These are phyloP conservation scores for Phenganax stokvisi DNA, from an alignment of 92 coral and sea anemone species.

Conservation along the genomic window DNA sequence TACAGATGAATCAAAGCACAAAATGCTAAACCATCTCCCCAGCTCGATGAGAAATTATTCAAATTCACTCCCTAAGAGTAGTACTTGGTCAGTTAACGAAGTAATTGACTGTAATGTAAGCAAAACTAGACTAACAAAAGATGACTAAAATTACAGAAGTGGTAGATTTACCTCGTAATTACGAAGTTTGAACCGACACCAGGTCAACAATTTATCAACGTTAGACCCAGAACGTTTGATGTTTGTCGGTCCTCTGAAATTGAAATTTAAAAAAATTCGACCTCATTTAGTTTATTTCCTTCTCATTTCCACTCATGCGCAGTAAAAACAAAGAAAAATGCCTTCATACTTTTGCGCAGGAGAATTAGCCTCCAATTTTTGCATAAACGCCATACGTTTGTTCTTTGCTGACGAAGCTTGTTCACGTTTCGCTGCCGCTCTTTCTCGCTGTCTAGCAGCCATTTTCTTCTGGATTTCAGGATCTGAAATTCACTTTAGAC, in stretches of 20 bases:
- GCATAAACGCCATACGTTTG: constrained; percentile 78
- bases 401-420: constrained; percentile 63
- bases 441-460: constrained; percentile 69
- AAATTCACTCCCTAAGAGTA: constrained; percentile 71
- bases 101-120: neutral
- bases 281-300: constrained; percentile 23
- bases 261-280: neutral
- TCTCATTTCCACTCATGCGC: neutral
- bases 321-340: neutral
- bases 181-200: constrained; percentile 84
- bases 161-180: constrained; percentile 65
- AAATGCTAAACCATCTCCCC: constrained; percentile 94
- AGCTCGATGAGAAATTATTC: constrained; percentile 85
- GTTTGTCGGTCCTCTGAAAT: constrained; percentile 48
- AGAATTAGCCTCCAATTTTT: constrained; percentile 72
- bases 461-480: constrained; percentile 41
- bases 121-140: neutral
- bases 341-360: constrained; percentile 59
- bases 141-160: neutral
- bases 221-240: constrained; percentile 62
- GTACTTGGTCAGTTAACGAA: neutral
- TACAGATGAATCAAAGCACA: constrained; percentile 87
- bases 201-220: constrained; percentile 68
- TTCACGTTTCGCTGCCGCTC: constrained; percentile 67
- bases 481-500: neutral